A percentile compares a stretch with the other conserved stretches of the same genome.
These are phyloP conservation scores for Pseudochaenichthys georgianus DNA, from an alignment of 2,797 vertebrate species.

Conservation along the genomic window DNA sequence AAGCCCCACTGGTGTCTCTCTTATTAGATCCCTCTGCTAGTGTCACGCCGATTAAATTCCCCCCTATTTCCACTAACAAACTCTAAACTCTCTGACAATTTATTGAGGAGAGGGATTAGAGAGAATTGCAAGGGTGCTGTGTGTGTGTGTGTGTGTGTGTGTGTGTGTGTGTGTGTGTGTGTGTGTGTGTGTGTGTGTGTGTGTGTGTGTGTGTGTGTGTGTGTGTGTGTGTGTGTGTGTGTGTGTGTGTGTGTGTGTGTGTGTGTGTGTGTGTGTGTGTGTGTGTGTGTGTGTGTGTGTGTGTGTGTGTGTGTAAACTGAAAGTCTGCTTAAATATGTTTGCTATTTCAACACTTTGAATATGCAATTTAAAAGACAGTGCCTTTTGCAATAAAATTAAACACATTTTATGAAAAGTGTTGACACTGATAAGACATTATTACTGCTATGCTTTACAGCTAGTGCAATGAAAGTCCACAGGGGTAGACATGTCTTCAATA, in stretches of 20 bases:
- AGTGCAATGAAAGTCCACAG: slow-evolving; percentile 30
- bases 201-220: slow-evolving; percentile 17
- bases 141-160: slow-evolving; percentile 3
- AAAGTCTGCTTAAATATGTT: slow-evolving; percentile 15
- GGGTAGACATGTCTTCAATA: slow-evolving; percentile 18
- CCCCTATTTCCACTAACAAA: slow-evolving; percentile 78
- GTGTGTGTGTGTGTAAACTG: slow-evolving; percentile 21
- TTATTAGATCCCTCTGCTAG: slow-evolving; percentile 80
- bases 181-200: slow-evolving; percentile 26
- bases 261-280: no score
- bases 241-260: no score
- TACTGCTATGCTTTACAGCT: slow-evolving; percentile 32
- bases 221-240: neutral
- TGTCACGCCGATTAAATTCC: slow-evolving; percentile 76
- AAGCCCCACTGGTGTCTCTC: slow-evolving; percentile 77
- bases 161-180: slow-evolving; percentile 1
- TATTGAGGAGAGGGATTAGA: slow-evolving; percentile 67
- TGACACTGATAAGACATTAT: slow-evolving; percentile 49
- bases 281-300: neutral
- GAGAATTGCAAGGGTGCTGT: slow-evolving; percentile 38
- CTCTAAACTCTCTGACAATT: slow-evolving; percentile 76
- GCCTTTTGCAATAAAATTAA: slow-evolving; percentile 17
- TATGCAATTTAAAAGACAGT: slow-evolving; percentile 16
- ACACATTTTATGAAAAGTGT: slow-evolving; percentile 23
- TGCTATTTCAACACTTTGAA: slow-evolving; percentile 9